These are phyloP conservation scores for Dromas ardeola DNA, from an alignment of 2,113 vertebrate species.

Conservation along the genomic window DNA sequence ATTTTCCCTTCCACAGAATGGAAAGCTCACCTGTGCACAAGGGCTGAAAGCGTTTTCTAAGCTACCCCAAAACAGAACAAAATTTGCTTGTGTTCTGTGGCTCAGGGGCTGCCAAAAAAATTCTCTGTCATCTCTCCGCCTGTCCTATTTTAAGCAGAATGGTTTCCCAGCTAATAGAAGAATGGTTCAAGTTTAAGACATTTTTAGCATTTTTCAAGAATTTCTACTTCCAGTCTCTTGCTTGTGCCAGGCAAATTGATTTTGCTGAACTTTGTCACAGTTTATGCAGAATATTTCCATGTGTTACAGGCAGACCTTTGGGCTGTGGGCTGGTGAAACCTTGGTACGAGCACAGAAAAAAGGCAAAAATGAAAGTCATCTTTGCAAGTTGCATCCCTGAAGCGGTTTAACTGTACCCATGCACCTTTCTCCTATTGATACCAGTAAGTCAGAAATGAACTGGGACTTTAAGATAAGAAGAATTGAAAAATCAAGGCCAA, in stretches of 20 bases:
- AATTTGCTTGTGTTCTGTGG: background rate
- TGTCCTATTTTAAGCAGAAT: constrained; percentile 36
- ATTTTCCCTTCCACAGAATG: background rate
- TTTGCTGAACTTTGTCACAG: constrained; percentile 32
- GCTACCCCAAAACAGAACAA: background rate
- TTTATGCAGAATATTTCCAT: background rate
- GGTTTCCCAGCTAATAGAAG: constrained; percentile 60
- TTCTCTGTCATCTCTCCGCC: background rate
- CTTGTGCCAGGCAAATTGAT: constrained; percentile 47
- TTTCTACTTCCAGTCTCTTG: constrained; percentile 20
- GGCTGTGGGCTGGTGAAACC: background rate
- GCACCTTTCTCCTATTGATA: background rate
- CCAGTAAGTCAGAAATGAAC: background rate
- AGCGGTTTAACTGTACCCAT: background rate
- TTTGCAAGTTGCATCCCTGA: background rate
- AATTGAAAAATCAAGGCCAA: background rate
- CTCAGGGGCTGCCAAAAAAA: background rate
- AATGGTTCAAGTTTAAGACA: constrained; percentile 53
- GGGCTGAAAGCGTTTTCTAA: background rate
- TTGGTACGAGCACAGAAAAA: constrained; percentile 16
- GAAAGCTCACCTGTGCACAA: background rate
- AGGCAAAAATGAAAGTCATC: background rate
- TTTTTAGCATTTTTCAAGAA: constrained; percentile 70
- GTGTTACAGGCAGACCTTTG: constrained; percentile 24
- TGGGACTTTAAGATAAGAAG: background rate